Base-by-base conservation (phyloP, 2,888 invertebrate genomes). In the Willowsia nigromaculata region DNA sequence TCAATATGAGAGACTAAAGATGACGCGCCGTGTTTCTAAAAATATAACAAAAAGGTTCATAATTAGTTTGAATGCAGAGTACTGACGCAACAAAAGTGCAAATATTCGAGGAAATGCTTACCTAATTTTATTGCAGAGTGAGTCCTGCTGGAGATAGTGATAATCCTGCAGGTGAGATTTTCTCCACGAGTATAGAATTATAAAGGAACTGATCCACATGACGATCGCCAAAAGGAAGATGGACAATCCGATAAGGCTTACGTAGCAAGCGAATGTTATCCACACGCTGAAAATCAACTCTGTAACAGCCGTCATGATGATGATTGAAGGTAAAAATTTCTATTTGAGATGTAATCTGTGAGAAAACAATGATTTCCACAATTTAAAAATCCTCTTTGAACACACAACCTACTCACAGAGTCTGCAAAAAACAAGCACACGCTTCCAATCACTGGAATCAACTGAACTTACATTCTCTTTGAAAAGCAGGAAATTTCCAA, bases 111-210 rank as follows among this genome's bases (percentile, higher is more conserved):
- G 3, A 22, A n/a, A n/a, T n/a, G n/a, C 76, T 82, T 65, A 82
- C 82, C 68, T 53, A 18, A 87, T 71, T 43, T 82, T 87, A 40
- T 82, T 87, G 22, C 81, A 56, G 9, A 87, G 15, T 6, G 68
- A 27, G 15, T 87, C 71, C 11, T 65, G 56, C 11, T 65, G 56
- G 25, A 76, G 50, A 33, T 30, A 68, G 9, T 27, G 74, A 30
- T 80, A 40, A 30, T 83, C 43, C 15, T 80, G 82, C n/a, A 90
- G 65, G 47, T 91, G 90, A 11, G 91, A 90, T 87, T 91, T 91
- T 84, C 91, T 90, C 91, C 91, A 91, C 3, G 91, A 90, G 80
- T 89, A 91, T 11, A 91, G 81, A 53, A 91, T 91, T 7, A 87
- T 78, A 87, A 91, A 91, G 6, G 90, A 90, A 71, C 90, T 90